These are phyloP conservation scores for Balanococcus diminutus DNA, from an alignment of 2,888 invertebrate species.

Conservation along the genomic window DNA sequence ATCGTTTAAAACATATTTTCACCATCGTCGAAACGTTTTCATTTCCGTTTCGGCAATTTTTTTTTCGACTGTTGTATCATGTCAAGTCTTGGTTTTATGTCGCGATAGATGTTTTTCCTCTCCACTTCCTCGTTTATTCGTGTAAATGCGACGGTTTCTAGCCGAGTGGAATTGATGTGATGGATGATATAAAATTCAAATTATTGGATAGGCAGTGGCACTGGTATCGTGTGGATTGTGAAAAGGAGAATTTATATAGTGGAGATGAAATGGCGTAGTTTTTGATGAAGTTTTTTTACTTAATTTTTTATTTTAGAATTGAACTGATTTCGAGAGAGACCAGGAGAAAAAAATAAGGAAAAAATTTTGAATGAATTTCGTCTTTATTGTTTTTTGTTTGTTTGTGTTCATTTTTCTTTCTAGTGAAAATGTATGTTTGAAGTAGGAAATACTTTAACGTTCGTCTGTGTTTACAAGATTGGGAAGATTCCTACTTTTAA, in stretches of 20 bases:
- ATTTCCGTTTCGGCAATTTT: slow-evolving; percentile 36
- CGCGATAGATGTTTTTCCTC: background rate
- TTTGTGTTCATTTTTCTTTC: background rate
- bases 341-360: background rate
- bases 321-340: background rate
- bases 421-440: no score
- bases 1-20: slow-evolving; percentile 28
- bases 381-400: no score
- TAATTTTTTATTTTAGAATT: background rate
- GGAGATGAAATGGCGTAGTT: background rate
- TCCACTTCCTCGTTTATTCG: background rate
- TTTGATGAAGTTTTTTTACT: background rate
- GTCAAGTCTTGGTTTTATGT: slow-evolving; percentile 3
- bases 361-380: background rate
- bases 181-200: slow-evolving; percentile 31
- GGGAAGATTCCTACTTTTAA: background rate
- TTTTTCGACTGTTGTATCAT: background rate
- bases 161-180: slow-evolving; percentile 14
- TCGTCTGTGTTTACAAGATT: background rate
- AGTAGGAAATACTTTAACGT: background rate
- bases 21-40: slow-evolving; percentile 16
- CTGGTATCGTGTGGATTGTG: background rate
- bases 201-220: background rate
- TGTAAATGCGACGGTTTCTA: background rate
- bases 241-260: background rate